These are phyloP conservation scores for Neoarius graeffei DNA, from an alignment of 2,113 vertebrate species.

Conservation along the genomic window DNA sequence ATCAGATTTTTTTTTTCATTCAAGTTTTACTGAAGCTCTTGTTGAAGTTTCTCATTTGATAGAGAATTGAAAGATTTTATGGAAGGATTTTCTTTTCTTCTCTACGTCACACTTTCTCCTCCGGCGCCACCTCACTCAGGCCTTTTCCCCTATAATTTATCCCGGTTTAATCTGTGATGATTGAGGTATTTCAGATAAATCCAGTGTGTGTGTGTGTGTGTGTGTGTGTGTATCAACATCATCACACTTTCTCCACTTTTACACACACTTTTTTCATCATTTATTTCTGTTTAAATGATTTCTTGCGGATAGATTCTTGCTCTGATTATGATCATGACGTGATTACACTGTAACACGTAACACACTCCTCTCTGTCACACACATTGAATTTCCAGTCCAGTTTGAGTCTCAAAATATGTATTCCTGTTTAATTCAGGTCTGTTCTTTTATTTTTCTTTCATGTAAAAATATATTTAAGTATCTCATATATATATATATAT, in stretches of 20 bases:
- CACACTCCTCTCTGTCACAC: background rate
- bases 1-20: background rate
- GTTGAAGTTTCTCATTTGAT: background rate
- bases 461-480: background rate
- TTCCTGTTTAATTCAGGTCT: background rate
- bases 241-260: background rate
- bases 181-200: background rate
- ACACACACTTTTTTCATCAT: background rate
- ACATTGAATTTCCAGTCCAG: background rate
- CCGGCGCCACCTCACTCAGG: background rate
- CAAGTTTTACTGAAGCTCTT: background rate
- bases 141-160: background rate
- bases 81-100: background rate
- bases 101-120: background rate
- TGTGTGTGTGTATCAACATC: background rate
- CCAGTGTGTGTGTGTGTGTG: background rate
- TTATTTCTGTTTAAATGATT: background rate
- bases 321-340: background rate
- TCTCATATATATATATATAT: too few species aligned
- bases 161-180: background rate
- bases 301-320: background rate
- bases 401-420: background rate
- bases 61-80: background rate
- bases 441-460: background rate
- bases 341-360: background rate